phyloP scores from a whole-genome alignment of 2,888 invertebrate species.

The Chaetogeoica ovagalla region DNA sequence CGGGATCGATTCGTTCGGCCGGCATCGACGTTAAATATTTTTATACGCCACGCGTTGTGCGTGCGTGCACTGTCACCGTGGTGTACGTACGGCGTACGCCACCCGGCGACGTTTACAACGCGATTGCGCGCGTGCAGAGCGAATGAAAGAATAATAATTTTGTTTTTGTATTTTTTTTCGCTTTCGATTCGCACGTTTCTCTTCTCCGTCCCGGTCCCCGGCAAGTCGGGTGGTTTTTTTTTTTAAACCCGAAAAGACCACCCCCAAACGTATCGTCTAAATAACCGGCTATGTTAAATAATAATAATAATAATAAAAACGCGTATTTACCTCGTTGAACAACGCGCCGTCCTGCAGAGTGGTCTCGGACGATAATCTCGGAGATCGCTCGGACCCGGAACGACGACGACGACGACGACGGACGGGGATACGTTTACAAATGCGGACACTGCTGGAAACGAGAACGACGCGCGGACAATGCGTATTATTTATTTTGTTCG shows the following conservation, averaged over 20 bases:
- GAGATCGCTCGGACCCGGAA: slow-evolving; percentile 15
- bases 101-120: slow-evolving; percentile 38
- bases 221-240: too few relatives aligned
- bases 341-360: slow-evolving; percentile 44
- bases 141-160: background rate
- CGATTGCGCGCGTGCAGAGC: slow-evolving; percentile 16
- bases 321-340: slow-evolving; percentile 27
- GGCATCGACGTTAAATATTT: slow-evolving; percentile 22
- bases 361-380: slow-evolving; percentile 23
- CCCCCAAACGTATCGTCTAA: slow-evolving; percentile 7
- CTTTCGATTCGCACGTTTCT: slow-evolving; percentile 17
- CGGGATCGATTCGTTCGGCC: too few relatives aligned
- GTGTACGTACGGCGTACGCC: background rate
- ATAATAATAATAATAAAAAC: too few relatives aligned
- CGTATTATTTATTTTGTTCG: too few relatives aligned
- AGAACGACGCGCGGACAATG: background rate
- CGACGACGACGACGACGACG: too few relatives aligned
- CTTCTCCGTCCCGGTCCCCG: background rate
- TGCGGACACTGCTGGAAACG: background rate
- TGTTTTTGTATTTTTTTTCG: background rate
- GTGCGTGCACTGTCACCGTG: too few relatives aligned
- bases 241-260: slow-evolving; percentile 39
- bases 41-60: background rate
- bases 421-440: too few relatives aligned
- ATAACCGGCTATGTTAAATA: too few relatives aligned